Conservation (phyloP, 2,797 vertebrate species). For the Onychomys torridus region DNA sequence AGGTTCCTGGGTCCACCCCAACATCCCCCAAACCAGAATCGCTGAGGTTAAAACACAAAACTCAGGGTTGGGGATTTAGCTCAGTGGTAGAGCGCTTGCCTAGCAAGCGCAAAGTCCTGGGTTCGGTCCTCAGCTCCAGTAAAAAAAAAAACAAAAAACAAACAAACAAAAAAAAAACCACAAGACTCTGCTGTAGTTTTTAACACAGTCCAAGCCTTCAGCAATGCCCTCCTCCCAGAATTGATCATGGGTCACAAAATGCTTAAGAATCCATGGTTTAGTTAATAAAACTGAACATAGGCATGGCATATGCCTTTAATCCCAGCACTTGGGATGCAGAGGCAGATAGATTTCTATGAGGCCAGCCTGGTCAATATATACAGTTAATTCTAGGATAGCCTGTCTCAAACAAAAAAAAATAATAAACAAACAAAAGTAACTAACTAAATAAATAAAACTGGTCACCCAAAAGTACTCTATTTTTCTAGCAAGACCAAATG, state of each 20-base stretch:
- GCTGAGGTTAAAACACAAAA: conserved; percentile 11
- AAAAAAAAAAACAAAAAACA: too few relatives aligned
- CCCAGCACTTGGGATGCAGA: too few relatives aligned
- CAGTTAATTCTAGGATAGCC: not conserved
- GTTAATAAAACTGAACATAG: not conserved
- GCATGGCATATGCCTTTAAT: not conserved
- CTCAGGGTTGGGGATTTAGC: too few relatives aligned
- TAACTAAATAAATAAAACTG: not conserved
- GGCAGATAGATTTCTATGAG: not conserved
- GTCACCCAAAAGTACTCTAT: not conserved
- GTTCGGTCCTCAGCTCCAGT: too few relatives aligned
- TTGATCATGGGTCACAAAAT: not conserved
- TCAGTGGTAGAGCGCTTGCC: too few relatives aligned
- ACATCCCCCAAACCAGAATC: not conserved
- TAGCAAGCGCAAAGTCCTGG: too few relatives aligned
- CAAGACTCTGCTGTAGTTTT: not conserved
- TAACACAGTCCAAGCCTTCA: not conserved
- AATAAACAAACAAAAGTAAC: not conserved
- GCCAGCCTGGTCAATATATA: not conserved
- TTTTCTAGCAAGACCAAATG: not conserved
- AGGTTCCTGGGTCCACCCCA: not conserved
- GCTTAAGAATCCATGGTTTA: not conserved
- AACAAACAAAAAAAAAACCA: too few relatives aligned
- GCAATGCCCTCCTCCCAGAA: not conserved
- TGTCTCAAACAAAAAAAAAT: not conserved